phyloP scores from a whole-genome alignment of 2,888 invertebrate species.

The Drosophila stalkeri region DNA sequence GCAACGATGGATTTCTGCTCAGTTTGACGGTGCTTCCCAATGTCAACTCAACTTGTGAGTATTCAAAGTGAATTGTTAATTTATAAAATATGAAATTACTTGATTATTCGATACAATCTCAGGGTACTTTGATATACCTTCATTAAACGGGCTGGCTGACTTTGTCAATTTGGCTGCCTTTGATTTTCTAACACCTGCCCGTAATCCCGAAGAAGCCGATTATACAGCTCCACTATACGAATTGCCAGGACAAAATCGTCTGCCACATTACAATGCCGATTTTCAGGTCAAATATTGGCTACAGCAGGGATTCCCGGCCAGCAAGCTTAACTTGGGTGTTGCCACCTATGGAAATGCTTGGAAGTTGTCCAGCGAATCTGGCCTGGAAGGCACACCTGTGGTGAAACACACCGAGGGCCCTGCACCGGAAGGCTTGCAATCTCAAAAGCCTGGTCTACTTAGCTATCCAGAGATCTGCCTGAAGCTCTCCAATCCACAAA shows the following conservation, averaged over 20 bases:
- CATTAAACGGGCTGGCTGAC: conserved; percentile 90
- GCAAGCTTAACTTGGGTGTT: conserved; percentile 90
- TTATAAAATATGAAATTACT: not conserved
- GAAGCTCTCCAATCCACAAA: conserved; percentile 89
- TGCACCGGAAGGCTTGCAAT: conserved; percentile 90
- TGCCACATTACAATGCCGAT: conserved; percentile 89
- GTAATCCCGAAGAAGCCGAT: conserved; percentile 92
- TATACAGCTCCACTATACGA: conserved; percentile 90
- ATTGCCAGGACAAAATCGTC: conserved; percentile 88
- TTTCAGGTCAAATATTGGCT: conserved; percentile 89
- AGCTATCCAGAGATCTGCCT: conserved; percentile 93
- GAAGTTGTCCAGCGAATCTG: conserved; percentile 91
- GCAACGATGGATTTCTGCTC: conserved; percentile 88
- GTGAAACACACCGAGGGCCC: conserved; percentile 88
- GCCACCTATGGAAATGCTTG: conserved; percentile 91
- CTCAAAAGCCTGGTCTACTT: conserved; percentile 89
- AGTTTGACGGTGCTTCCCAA: conserved; percentile 91
- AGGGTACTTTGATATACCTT: conserved; percentile 92
- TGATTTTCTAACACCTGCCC: conserved; percentile 91
- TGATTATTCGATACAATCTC: conserved; percentile 6
- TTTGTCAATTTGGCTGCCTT: conserved; percentile 91
- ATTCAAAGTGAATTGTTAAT: not conserved
- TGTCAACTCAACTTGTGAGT: conserved; percentile 90
- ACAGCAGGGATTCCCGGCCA: conserved; percentile 86
- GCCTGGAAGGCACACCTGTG: conserved; percentile 91